Evolutionary conservation across 2,888 invertebrate genomes (phyloP), one percentile per base, ranked within the genome.

Genomic region (Heterodera filipjevi): DNA sequence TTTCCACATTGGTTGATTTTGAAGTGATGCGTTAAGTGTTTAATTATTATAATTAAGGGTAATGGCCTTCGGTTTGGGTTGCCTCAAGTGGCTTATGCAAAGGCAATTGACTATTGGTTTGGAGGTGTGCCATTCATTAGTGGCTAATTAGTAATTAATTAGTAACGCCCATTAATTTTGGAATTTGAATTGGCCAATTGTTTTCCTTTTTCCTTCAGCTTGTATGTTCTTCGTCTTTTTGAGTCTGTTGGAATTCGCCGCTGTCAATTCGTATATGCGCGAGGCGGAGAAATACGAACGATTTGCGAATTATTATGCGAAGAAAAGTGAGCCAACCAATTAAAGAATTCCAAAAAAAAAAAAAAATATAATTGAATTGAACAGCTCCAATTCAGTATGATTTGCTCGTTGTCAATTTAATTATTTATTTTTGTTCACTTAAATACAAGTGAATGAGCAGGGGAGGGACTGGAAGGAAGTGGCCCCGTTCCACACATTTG

Each of bases 221-320:
- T 88, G 88, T 78, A 86, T 88, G 86, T 82, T 87, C 72, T 88
- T 88, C 80, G 87, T 88, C 27, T 88, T 88, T 81, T 82, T 85
- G 71, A 85, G 87, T 49, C 83, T 87, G 66, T 80, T 87, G 73
- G 87, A 87, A 71, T 87, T 86, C 79, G 87, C 87, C 19, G 83
- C 86, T 35, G 86, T 87, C 77, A 87, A 87, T 77, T 85, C 85
- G 74, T 86, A 85, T 80, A 87, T 87, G 87, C 80, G 87, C 68
- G 85, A 86, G 71, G 81, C 82, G 6, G 82, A 82, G 27, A 82
- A 82, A 46, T 82, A 70, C 59, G 82, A 82, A 66, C 83, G 82
- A 64, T 73, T 82, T 35, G 78, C 82, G 3, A 83, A 77, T 75
- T 79, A 71, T 68, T 66, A 59, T 32, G 77, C 79, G 14, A 79